Conservation (phyloP, 2,888 invertebrate species). For the Melinopterus prodromus region DNA sequence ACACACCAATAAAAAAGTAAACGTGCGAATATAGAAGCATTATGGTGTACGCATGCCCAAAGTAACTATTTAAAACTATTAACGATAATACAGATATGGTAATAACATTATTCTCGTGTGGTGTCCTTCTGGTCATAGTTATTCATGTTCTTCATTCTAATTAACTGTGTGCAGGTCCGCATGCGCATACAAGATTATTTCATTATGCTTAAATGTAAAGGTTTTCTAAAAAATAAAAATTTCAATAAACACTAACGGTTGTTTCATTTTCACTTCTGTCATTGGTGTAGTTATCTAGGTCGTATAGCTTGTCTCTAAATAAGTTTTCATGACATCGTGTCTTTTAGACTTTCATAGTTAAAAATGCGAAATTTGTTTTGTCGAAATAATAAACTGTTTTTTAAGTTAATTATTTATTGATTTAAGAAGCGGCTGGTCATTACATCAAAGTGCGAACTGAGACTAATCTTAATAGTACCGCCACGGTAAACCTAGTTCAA, state of each 20-base stretch:
- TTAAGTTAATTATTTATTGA: too few relatives aligned
- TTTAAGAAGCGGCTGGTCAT: too few relatives aligned
- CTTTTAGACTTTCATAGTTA: too few relatives aligned
- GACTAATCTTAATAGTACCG: too few relatives aligned
- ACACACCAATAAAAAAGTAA: conserved; percentile 17
- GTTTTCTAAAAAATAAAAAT: conserved; percentile 52
- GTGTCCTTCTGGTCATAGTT: conserved; percentile 31
- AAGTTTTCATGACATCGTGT: too few relatives aligned
- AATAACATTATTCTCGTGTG: conserved; percentile 45
- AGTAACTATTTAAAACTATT: conserved; percentile 13
- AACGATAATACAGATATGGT: conserved; percentile 13
- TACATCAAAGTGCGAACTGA: too few relatives aligned
- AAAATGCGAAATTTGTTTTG: too few relatives aligned
- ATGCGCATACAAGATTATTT: conserved; percentile 46
- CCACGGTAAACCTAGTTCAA: too few relatives aligned
- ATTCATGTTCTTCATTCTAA: conserved; percentile 42
- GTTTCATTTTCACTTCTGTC: not conserved
- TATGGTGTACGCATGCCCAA: conserved; percentile 5
- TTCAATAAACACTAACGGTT: conserved; percentile 12
- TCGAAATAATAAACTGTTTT: too few relatives aligned
- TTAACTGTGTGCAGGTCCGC: conserved; percentile 41
- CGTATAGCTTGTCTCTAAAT: too few relatives aligned
- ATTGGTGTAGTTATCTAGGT: not conserved
- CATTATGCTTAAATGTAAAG: conserved; percentile 54
- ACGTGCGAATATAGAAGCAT: not conserved